Evolutionary conservation across 64 coral and sea anemone species (phyloP).

Genomic region (Porites australiensis): DNA sequence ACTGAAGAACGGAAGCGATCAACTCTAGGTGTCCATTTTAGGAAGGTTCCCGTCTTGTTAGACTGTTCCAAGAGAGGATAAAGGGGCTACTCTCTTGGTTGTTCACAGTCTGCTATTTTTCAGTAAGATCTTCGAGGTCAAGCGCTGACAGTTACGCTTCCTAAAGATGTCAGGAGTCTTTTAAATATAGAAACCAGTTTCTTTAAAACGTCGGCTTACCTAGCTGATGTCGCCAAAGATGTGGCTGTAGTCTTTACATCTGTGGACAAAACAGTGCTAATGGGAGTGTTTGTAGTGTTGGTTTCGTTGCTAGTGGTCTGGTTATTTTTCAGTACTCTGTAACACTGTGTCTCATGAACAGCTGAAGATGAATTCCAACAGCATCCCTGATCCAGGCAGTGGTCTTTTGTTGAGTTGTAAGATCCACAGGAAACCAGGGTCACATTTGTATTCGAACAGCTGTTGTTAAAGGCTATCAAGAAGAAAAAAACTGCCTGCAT

Average conservation of each 20-base stretch:
- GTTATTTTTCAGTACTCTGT: conserved; percentile 1
- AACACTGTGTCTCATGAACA: neutral
- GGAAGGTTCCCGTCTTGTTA: too few species aligned
- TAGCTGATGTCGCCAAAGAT: neutral
- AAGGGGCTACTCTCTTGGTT: too few species aligned
- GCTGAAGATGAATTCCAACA: conserved; percentile 45
- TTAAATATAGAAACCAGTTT: too few species aligned
- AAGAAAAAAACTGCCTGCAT: neutral
- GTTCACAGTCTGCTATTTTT: too few species aligned
- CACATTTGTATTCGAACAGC: neutral
- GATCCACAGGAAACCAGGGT: conserved; percentile 3
- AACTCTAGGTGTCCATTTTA: too few species aligned
- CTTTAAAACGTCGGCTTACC: neutral
- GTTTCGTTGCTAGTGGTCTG: neutral
- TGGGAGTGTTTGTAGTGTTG: neutral
- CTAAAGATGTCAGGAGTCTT: too few species aligned
- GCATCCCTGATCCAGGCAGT: conserved; percentile 28
- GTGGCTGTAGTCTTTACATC: neutral
- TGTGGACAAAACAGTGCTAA: neutral
- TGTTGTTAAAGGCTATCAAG: neutral
- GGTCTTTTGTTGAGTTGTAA: neutral
- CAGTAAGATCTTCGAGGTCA: too few species aligned
- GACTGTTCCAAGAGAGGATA: too few species aligned
- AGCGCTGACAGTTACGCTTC: too few species aligned
- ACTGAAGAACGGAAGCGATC: too few species aligned